phyloP scores from a whole-genome alignment of 2,888 invertebrate species.

The Spodoptera picta region DNA sequence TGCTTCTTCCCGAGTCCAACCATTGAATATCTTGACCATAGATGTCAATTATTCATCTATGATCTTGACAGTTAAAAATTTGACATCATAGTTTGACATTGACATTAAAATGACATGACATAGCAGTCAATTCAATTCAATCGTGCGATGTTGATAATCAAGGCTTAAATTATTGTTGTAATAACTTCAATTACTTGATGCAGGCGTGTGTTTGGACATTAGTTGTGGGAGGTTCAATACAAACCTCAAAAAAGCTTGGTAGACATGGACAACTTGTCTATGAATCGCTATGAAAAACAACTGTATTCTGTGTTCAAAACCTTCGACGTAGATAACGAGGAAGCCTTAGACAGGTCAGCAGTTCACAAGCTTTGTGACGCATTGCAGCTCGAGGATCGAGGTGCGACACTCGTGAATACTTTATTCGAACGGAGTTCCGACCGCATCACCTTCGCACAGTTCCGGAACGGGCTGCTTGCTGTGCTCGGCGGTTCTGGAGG shows the following conservation, averaged over 20 bases:
- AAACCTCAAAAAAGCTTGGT: conserved; percentile 19
- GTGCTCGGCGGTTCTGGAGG: conserved; percentile 89
- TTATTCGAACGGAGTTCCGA: conserved; percentile 87
- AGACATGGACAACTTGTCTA: conserved; percentile 76
- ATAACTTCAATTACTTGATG: conserved; percentile 31
- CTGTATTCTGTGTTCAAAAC: conserved; percentile 94
- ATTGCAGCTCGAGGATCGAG: conserved; percentile 93
- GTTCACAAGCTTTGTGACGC: conserved; percentile 92
- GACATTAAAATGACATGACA: conserved; percentile 36
- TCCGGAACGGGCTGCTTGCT: conserved; percentile 92
- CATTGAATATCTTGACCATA: no score
- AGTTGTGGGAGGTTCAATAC: conserved; percentile 5
- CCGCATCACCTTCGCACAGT: conserved; percentile 91
- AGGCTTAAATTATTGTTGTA: conserved; percentile 12
- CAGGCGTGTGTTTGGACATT: conserved; percentile 22
- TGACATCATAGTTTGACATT: no score
- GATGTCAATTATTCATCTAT: no score
- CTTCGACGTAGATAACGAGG: conserved; percentile 92
- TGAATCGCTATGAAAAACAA: conserved; percentile 95
- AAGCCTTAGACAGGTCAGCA: conserved; percentile 91
- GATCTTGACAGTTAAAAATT: no score
- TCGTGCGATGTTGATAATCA: conserved; percentile 27
- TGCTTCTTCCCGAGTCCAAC: no score
- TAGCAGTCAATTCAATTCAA: conserved; percentile 25
- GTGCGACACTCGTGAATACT: conserved; percentile 89